Evolutionary conservation across 2,888 invertebrate species (phyloP), one percentile per base, ranked within the genome.

Genomic region (Nemotelus nigrinus): DNA sequence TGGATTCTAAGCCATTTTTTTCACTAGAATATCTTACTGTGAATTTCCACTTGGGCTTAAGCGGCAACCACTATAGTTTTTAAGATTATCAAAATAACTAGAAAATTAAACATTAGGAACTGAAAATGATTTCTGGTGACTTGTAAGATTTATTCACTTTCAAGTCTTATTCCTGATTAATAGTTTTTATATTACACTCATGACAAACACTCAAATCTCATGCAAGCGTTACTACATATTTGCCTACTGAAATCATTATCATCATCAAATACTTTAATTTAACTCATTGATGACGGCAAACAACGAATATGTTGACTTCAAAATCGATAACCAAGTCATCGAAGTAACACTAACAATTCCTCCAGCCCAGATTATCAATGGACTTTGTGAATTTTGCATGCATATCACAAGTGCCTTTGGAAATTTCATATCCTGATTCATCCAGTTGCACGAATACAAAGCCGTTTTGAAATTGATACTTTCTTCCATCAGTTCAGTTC

Each of bases 361-460:
- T 6, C 64, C 77, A 7, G 77, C 77, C 10, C 57, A 70, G 48
- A 77, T 71, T 60, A 50, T 64, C 43, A 50, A 8, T 2, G 70
- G 63, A 25, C 58, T 71, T 64, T 71, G 25, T 7, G 65, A 53
- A 3, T 48, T 77, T 53, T 63, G 43, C 71, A 71, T 77, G 1
- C 65, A 53, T 57, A 71, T 57, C 8, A 78, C 65, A 25, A 78
- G 57, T 2, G 64, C 10, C n/a, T 71, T 60, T 58, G 67, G 72
- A 8, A 78, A 78, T n/a, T 74, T 53, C 8, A 7, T 44, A 39
- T 48, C 48, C 44, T 57, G 74, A 4, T 78, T 74, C 7, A 63
- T 74, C 78, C 74, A 78, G 41, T 78, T 78, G 53, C 78, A 78
- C 4, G 74, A 74, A 39, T 74, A 78, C 1, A 78, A 55, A n/a